These are phyloP conservation scores for Brachionus sp. DNA, from an alignment of 1,140 invertebrate genomes.

Conservation along the genomic window DNA sequence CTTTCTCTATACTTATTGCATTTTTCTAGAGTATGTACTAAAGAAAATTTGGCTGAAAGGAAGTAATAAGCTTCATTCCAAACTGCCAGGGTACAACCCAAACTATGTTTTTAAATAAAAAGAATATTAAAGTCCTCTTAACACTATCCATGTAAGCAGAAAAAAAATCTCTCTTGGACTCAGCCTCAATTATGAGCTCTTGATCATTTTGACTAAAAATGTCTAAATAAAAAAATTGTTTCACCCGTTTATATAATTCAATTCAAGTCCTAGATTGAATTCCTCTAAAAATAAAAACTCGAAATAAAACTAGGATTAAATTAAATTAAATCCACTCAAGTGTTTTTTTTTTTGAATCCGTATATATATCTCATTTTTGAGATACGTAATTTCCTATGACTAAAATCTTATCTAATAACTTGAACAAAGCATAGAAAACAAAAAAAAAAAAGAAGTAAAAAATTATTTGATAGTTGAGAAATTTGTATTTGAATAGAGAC, in stretches of 20 bases:
- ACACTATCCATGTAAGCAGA: no score
- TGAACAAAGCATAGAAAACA: no score
- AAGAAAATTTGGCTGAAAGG: no score
- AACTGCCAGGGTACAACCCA: no score
- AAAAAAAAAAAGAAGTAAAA: background rate
- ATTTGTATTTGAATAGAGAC: constrained; percentile 24
- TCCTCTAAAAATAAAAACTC: background rate
- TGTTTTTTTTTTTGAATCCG: background rate
- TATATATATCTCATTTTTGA: background rate
- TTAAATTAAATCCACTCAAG: background rate
- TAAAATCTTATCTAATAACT: background rate
- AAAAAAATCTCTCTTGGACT: no score
- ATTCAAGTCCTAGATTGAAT: background rate
- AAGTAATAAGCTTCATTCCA: no score
- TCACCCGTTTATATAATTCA: background rate
- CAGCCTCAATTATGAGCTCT: no score
- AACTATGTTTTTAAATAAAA: no score
- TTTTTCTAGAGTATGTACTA: no score
- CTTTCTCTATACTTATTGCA: no score
- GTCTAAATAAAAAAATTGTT: background rate
- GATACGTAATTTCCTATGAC: background rate
- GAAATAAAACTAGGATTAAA: background rate
- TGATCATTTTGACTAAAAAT: background rate
- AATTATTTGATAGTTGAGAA: background rate
- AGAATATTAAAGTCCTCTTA: no score